Evolutionary conservation across 2,113 vertebrate genomes (phyloP), one percentile per base, ranked within the genome.

Genomic region (Acanthisitta chloris): DNA sequence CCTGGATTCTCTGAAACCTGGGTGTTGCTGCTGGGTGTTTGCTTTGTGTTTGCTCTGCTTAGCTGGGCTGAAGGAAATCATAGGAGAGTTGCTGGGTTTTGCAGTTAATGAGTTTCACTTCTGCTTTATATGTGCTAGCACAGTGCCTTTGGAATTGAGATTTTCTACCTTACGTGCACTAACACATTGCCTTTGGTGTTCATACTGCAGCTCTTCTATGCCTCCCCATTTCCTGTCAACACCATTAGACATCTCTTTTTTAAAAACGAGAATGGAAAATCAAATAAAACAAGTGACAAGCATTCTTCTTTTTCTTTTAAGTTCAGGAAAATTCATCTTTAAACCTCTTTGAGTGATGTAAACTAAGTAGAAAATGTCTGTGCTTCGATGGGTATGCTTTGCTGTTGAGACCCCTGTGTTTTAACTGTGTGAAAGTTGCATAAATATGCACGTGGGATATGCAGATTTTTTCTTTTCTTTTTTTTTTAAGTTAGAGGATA

Each of bases 341-440:
- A 87, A 80, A 65, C 46, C 45, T 90, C 33, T 18, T 2, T 61
- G 33, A 86, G 25, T 23, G 26, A 29, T 33, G 21, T 64, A 86
- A 92, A 86, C 46, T 77, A 43, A 59, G 29, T 19, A 38, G 65
- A 58, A 89, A 74, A 46, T 26, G 9, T 46, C 38, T 66, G 21
- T 1, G 4, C 14, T 78, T 66, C 49, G 61, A 80, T 45, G 48
- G 25, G 19, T 61, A 34, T 49, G 8, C 15, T 91, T 87, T 82
- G 20, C 24, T 34, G 9, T 79, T 72, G 70, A 85, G 86, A 86
- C 25, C 14, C 20, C 43, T 94, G 48, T 36, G 46, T 95, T 93
- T 96, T 81, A 85, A 20, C 43, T 93, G 77, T 93, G 73, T 96
- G 95, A 88, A 97, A 92, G 52, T 42, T 85, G 86, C 40, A 81